Evolutionary conservation across 23 tunicate genomes (phyloP), one percentile per base, ranked within the genome.

Genomic region (Trididemnum clinides): DNA sequence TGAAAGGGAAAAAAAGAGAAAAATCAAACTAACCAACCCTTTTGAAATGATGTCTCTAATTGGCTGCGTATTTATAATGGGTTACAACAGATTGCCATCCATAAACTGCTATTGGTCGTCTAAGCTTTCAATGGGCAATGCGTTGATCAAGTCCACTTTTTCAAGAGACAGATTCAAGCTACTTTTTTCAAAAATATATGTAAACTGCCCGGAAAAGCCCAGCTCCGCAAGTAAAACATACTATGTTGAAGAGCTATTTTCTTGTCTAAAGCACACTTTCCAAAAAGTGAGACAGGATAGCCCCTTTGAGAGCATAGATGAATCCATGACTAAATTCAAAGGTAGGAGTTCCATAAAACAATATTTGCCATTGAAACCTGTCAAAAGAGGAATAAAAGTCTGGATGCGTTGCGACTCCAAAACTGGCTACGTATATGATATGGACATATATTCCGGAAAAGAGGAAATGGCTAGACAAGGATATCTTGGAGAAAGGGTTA

Each of bases 351-450:
- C 76, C 37, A 29, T 73, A 21, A 73, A 73, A 73, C 54, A 73
- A 39, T 73, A 73, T 73, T 26, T 73, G 54, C 80, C 80, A 37
- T 20, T 38, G 57, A 73, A 73, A 39, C 80, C 80, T 73, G 80
- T 73, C 80, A 73, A 73, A 73, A 37, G 80, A 73, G 80, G 80
- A 73, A 33, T 69, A 33, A 73, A 73, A 73, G 57, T 73, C 6
- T 73, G 80, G 80, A 73, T 73, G 80, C 80, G 57, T 39, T 73
- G 80, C 22, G 80, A 73, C 31, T 73, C 80, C 28, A 4, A 73
- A 73, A 73, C 80, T 39, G 80, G 57, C 80, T 73, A 73, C 22
- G 57, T 39, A 73, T 73, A 73, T 39, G 57, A 73, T 39, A 36
- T 73, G 57, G 28, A 73, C 22, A 39, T 73, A 73, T 73, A 73